Base-by-base conservation (phyloP, 2,797 vertebrate species). In the Acestrorhynchus altus region DNA sequence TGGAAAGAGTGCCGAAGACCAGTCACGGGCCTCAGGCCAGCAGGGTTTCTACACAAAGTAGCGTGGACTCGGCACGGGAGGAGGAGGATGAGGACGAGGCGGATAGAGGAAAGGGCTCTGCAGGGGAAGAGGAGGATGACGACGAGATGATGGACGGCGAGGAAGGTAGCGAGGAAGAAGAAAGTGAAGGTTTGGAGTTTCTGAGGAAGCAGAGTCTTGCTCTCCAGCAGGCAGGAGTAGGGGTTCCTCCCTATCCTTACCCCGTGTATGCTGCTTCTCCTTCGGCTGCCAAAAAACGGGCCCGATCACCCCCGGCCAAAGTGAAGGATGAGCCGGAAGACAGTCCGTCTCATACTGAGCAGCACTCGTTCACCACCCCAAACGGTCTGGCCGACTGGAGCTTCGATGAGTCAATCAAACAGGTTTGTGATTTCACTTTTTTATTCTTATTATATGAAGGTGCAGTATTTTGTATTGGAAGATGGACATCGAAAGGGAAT, bases 351-450 rank as follows among this genome's bases (percentile, higher is more conserved):
- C 90, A 89, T 1, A 83, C 74, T 46, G 92, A 89, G 72, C 91
- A 87, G 0, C 92, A 89, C 0, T 81, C 90, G n/a, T 85, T 93
- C 7, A 73, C 84, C 0, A 92, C 94, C 0, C 80, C 93, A 0
- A 91, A 93, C 1, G 94, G 92, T 64, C 93, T 94, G 16, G 82
- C 88, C 0, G 91, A 89, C 86, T 98, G 97, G 96, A 89, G 89
- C 79, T 90, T 91, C 68, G 96, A 98, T 0, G 96, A 97, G 69
- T 91, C 94, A 8, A 90, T 95, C 35, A 85, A 83, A 77, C 83
- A 83, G 83, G 83, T 85, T 79, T 74, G 81, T 77, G 44, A 71
- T 54, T 28, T 52, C n/a, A n/a, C n/a, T n/a, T n/a, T n/a, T n/a
- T n/a, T n/a, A n/a, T n/a, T n/a, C n/a, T n/a, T n/a, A n/a, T n/a